Percentiles rank a stretch among this genome's conserved stretches.
phyloP scores from a whole-genome alignment of 2,888 invertebrate species.

The Andricus curvator region DNA sequence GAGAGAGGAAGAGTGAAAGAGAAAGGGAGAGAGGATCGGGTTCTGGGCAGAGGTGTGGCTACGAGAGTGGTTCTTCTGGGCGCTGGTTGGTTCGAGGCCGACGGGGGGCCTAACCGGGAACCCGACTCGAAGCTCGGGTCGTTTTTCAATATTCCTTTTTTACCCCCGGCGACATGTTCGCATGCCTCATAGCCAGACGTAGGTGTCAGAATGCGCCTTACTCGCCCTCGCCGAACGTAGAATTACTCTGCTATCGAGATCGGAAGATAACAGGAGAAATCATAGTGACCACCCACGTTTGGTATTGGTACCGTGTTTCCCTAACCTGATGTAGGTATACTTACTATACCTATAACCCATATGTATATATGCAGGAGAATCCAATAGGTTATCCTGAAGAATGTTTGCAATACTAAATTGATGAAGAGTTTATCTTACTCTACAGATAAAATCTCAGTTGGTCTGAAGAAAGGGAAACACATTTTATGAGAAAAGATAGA shows the following conservation, averaged over 20 bases:
- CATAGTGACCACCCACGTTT: slow-evolving; percentile 76
- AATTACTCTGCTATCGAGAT: slow-evolving; percentile 76
- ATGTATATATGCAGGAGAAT: background rate
- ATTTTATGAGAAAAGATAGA: too few relatives aligned
- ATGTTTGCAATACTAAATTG: background rate
- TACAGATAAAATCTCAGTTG: too few relatives aligned
- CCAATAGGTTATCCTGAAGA: background rate
- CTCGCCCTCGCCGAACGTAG: slow-evolving; percentile 61
- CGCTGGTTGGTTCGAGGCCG: slow-evolving; percentile 75
- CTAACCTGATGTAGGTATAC: slow-evolving; percentile 24
- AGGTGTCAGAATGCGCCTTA: slow-evolving; percentile 71
- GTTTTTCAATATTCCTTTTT: slow-evolving; percentile 50
- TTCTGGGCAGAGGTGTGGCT: slow-evolving; percentile 75
- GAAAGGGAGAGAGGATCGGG: slow-evolving; percentile 63
- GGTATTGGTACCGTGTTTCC: slow-evolving; percentile 50
- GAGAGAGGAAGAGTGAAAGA: slow-evolving; percentile 48
- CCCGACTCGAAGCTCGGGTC: slow-evolving; percentile 50
- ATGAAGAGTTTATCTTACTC: background rate
- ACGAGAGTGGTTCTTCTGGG: slow-evolving; percentile 73
- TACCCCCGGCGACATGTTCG: slow-evolving; percentile 42
- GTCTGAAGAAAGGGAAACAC: too few relatives aligned
- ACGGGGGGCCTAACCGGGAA: slow-evolving; percentile 74
- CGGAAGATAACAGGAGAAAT: slow-evolving; percentile 74
- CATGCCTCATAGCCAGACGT: slow-evolving; percentile 68
- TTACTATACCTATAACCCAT: slow-evolving; percentile 7